Evolutionary conservation across 2,113 vertebrate genomes (phyloP).

Genomic region (Nothocercus julius): DNA sequence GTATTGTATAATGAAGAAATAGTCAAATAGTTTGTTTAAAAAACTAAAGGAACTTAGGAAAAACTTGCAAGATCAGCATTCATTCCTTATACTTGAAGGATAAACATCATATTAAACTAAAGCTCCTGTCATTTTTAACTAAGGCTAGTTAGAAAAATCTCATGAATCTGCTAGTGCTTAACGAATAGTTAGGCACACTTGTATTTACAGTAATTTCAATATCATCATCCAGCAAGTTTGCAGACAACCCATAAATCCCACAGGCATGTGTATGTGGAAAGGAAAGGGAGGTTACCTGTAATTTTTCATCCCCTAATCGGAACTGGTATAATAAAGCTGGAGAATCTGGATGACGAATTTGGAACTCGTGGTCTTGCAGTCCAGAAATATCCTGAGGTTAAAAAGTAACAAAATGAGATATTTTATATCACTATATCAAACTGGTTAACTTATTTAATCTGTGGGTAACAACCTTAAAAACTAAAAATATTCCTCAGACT

Average conservation of each 20-base stretch:
- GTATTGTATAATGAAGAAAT: background rate
- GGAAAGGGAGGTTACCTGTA: slow-evolving; percentile 82
- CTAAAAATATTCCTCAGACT: background rate
- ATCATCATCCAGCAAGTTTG: background rate
- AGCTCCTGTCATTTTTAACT: background rate
- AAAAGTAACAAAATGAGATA: background rate
- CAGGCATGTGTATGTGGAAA: no score
- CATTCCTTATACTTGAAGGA: background rate
- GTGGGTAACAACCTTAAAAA: background rate
- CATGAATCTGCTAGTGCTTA: background rate
- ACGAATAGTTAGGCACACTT: background rate
- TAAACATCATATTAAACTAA: background rate
- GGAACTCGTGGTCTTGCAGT: slow-evolving; percentile 95
- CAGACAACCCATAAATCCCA: background rate
- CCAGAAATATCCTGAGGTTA: slow-evolving; percentile 88
- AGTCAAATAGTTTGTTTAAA: background rate
- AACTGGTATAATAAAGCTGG: slow-evolving; percentile 92
- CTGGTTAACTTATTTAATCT: background rate
- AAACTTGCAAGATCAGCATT: background rate
- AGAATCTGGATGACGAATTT: slow-evolving; percentile 91
- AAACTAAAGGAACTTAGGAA: background rate
- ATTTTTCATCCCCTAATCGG: slow-evolving; percentile 94
- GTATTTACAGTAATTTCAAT: background rate
- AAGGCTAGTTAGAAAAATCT: background rate
- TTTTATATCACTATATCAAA: background rate